Evolutionary conservation across 2,888 invertebrate species (phyloP).

Genomic region (Stenotaenia linearis): DNA sequence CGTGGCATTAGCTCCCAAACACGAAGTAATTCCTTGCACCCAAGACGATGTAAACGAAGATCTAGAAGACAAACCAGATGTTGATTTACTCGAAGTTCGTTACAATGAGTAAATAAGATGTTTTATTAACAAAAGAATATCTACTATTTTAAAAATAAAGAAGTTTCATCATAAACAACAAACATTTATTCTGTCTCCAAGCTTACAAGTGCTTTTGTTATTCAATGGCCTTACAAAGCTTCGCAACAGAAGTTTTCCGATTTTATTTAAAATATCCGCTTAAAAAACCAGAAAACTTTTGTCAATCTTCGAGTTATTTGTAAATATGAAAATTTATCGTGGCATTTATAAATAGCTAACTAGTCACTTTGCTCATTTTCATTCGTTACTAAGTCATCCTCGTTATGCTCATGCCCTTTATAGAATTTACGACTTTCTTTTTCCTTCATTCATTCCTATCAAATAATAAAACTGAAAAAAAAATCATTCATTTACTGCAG

Average conservation of each 20-base stretch:
- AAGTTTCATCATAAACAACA: background rate
- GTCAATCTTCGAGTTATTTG: background rate
- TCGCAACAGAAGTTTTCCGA: background rate
- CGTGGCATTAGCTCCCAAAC: background rate
- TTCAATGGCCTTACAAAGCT: background rate
- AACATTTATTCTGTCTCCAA: slow-evolving; percentile 1
- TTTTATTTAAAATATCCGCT: background rate
- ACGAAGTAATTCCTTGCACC: too few species aligned
- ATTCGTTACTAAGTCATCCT: background rate
- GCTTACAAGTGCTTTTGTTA: background rate
- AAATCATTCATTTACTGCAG: background rate
- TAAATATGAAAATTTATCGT: background rate
- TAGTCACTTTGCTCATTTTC: background rate
- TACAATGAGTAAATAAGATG: too few species aligned
- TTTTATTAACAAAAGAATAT: too few species aligned
- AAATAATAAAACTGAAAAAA: background rate
- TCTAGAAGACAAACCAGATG: too few species aligned
- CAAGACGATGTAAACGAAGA: too few species aligned
- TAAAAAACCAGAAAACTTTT: background rate
- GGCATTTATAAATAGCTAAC: background rate
- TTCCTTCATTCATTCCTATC: background rate
- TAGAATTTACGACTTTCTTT: background rate
- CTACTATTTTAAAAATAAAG: background rate
- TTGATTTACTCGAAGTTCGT: too few species aligned
- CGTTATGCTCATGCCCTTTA: background rate